Percentiles rank a stretch among this genome's conserved stretches.
These are phyloP conservation scores for Phrynocephalus versicolor DNA, from an alignment of 2,113 vertebrate genomes.

Conservation along the genomic window DNA sequence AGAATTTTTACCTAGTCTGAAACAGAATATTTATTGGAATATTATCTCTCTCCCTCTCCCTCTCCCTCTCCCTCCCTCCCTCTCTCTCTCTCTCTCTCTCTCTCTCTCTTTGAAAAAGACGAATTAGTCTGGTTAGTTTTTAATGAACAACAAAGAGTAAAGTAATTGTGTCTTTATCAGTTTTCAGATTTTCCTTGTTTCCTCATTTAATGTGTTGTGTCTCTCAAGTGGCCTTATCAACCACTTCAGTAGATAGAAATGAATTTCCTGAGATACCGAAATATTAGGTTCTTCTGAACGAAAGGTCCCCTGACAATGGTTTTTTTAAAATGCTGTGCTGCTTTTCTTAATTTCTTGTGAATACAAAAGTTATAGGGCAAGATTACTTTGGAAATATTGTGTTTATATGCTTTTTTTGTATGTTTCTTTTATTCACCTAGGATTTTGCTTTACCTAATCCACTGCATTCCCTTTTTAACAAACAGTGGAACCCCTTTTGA, in stretches of 20 bases:
- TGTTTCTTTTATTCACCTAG: not conserved
- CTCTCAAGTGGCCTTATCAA: constrained; percentile 53
- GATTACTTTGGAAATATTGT: not conserved
- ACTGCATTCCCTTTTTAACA: not conserved
- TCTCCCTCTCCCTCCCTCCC: too few species aligned
- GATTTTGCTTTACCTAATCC: too few species aligned
- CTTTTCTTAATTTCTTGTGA: not conserved
- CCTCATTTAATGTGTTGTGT: constrained; percentile 49
- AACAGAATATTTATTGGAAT: constrained; percentile 61
- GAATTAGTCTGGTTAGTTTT: constrained; percentile 51
- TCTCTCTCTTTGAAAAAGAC: constrained; percentile 8
- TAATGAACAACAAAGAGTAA: constrained; percentile 48
- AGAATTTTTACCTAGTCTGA: constrained; percentile 25
- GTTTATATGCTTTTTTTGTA: not conserved
- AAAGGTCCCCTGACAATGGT: not conserved
- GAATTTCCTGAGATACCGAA: constrained; percentile 38
- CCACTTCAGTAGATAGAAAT: constrained; percentile 48
- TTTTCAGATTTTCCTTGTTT: constrained; percentile 45
- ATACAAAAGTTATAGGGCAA: not conserved
- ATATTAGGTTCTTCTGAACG: not conserved
- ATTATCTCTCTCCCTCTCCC: too few species aligned
- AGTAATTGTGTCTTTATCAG: constrained; percentile 58
- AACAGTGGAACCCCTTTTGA: constrained; percentile 6
- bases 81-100: too few species aligned
- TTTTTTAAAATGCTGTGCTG: not conserved